A percentile compares a stretch with the other conserved stretches of the same genome.
These are phyloP conservation scores for Platichthys stellatus DNA, from an alignment of 2,113 vertebrate genomes.

Conservation along the genomic window DNA sequence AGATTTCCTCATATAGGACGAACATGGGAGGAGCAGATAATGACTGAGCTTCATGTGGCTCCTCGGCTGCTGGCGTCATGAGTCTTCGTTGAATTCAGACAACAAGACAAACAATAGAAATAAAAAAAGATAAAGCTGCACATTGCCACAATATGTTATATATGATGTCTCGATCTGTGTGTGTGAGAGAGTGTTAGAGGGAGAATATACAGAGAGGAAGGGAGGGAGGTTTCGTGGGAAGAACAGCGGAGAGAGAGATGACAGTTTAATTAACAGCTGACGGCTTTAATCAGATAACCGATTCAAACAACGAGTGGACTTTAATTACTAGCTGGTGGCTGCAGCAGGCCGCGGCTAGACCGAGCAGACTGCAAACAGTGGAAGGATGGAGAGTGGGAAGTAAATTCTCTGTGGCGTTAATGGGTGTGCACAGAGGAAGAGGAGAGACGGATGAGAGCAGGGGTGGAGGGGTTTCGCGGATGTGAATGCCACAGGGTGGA, in stretches of 20 bases:
- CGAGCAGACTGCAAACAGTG: conserved; percentile 29
- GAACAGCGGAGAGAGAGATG: conserved; percentile 35
- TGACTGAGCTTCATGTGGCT: no score
- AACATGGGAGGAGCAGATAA: neutral
- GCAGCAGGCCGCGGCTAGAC: conserved; percentile 43
- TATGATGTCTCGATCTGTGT: neutral
- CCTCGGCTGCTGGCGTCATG: no score
- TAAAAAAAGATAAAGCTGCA: conserved; percentile 4
- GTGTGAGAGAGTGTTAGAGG: neutral
- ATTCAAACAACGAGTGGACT: conserved; percentile 42
- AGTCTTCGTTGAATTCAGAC: neutral
- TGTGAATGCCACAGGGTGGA: conserved; percentile 27
- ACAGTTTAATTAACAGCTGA: conserved; percentile 68
- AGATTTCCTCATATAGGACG: neutral
- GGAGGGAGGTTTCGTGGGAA: conserved; percentile 3
- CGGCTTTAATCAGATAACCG: conserved; percentile 57
- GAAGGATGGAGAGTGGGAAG: conserved; percentile 23
- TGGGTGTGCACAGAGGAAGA: neutral
- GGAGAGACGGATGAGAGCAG: neutral
- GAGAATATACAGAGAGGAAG: neutral
- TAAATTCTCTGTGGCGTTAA: conserved; percentile 28
- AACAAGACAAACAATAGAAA: neutral
- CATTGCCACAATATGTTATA: neutral
- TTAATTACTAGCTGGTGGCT: conserved; percentile 69
- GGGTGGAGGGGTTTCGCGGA: neutral